phyloP scores from a whole-genome alignment of 2,113 vertebrate species.

The Xenopus borealis region DNA sequence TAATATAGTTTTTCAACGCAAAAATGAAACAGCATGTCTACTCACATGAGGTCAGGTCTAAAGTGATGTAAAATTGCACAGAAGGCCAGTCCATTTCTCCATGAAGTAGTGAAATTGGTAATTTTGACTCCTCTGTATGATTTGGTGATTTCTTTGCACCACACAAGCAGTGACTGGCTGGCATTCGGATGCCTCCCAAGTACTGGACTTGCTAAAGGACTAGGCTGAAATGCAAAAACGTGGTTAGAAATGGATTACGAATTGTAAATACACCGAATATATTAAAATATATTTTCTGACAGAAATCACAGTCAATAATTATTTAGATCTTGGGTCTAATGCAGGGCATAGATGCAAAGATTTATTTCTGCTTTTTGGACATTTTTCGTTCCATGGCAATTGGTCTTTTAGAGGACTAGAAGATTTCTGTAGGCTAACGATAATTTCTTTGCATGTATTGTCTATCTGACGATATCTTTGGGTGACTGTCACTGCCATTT shows the following conservation, averaged over 20 bases:
- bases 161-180: constrained; percentile 90
- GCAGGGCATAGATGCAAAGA: no score
- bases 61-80: constrained; percentile 97
- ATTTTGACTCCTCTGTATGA: constrained; percentile 98
- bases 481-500: no score
- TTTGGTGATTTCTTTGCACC: constrained; percentile 97
- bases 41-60: constrained; percentile 91
- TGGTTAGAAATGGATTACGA: background rate
- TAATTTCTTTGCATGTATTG: no score
- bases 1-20: no score
- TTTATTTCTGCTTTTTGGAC: no score
- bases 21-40: no score
- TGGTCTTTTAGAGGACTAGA: no score
- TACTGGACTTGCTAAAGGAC: constrained; percentile 88
- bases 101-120: constrained; percentile 98
- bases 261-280: background rate
- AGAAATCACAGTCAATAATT: no score
- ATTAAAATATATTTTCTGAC: background rate
- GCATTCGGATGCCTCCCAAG: constrained; percentile 91
- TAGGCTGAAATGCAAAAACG: constrained; percentile 68
- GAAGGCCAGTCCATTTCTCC: constrained; percentile 97
- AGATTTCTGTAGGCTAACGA: no score
- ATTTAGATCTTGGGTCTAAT: no score
- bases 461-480: no score
- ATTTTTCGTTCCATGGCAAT: no score